Conservation (phyloP, 2,888 invertebrate genomes). For the Pollenia griseotomentosa region DNA sequence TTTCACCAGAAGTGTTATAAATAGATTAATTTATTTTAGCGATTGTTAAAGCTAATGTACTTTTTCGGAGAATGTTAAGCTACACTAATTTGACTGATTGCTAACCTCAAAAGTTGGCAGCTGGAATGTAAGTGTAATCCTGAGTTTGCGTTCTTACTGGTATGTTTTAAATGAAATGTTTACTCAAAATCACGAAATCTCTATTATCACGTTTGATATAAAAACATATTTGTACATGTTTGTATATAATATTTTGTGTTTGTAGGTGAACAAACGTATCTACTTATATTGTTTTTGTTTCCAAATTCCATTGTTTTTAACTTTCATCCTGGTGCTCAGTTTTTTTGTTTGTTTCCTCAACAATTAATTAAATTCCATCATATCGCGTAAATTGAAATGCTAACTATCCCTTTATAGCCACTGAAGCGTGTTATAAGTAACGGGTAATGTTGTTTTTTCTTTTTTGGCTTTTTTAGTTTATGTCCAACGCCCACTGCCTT, state of each 20-base stretch:
- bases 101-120: neutral
- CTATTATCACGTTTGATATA: slow-evolving; percentile 56
- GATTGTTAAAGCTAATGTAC: no score
- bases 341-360: slow-evolving; percentile 37
- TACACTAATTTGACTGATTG: neutral
- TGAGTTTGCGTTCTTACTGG: neutral
- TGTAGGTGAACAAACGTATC: neutral
- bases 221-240: slow-evolving; percentile 33
- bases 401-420: slow-evolving; percentile 64
- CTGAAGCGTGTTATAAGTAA: slow-evolving; percentile 64
- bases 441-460: slow-evolving; percentile 23
- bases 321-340: slow-evolving; percentile 24
- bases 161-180: slow-evolving; percentile 59
- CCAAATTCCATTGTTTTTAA: slow-evolving; percentile 28
- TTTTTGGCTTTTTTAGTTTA: neutral
- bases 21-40: no score
- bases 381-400: slow-evolving; percentile 71
- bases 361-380: slow-evolving; percentile 71
- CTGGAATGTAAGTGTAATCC: neutral
- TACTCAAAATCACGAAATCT: slow-evolving; percentile 53
- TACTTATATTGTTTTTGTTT: slow-evolving; percentile 24
- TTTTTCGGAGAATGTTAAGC: no score
- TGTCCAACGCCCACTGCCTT: slow-evolving; percentile 23
- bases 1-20: no score
- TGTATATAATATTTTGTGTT: neutral